Evolutionary conservation across 2,797 vertebrate species (phyloP).

Genomic region (Mormyrops boulengeri): DNA sequence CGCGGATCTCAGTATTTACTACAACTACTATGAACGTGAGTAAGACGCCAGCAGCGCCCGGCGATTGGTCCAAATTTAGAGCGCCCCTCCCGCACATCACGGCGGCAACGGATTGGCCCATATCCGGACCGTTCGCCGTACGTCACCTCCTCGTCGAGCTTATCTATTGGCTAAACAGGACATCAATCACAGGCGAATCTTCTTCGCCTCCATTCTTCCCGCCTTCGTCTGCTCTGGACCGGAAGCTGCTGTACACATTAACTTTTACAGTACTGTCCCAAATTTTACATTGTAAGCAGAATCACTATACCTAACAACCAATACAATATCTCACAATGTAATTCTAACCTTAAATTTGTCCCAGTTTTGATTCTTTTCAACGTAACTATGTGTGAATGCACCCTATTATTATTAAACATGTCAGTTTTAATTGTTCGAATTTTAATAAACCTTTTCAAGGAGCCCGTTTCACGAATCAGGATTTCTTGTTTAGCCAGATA

Average conservation of each 20-base stretch:
- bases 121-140: conserved; percentile 43
- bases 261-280: not conserved
- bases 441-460: not conserved
- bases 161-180: conserved; percentile 37
- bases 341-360: not conserved
- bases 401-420: not conserved
- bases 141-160: conserved; percentile 30
- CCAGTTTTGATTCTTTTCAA: not conserved
- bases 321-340: not conserved
- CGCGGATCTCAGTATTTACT: conserved; percentile 68
- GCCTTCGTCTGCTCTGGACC: conserved; percentile 4
- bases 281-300: not conserved
- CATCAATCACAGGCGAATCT: conserved; percentile 32
- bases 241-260: not conserved
- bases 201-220: conserved; percentile 12
- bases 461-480: not conserved
- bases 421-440: not conserved
- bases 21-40: conserved; percentile 43
- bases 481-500: not conserved
- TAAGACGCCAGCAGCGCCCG: conserved; percentile 35
- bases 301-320: not conserved
- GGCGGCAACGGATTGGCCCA: conserved; percentile 56
- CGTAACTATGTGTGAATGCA: not conserved
- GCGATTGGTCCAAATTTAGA: conserved; percentile 59
- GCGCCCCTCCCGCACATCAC: conserved; percentile 3